Percentiles rank a stretch among this genome's conserved stretches.
These are phyloP conservation scores for Sciurus niger DNA, from an alignment of 2,113 vertebrate species.

Conservation along the genomic window DNA sequence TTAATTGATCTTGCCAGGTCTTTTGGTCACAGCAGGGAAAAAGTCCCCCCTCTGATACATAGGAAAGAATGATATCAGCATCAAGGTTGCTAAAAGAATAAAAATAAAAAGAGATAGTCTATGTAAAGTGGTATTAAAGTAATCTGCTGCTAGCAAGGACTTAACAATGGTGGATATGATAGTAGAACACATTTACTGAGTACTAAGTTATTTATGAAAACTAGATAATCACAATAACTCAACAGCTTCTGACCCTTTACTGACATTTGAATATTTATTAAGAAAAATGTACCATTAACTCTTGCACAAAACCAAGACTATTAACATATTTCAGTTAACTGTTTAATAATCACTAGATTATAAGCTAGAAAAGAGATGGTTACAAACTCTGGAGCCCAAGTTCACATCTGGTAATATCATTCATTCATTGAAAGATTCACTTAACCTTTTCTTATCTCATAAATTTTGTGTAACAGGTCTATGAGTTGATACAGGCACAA, in stretches of 20 bases:
- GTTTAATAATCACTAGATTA: conserved; percentile 17
- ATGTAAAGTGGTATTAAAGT: background rate
- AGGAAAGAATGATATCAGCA: background rate
- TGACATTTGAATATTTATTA: background rate
- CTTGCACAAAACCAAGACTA: background rate
- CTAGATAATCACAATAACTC: background rate
- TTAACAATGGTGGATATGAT: background rate
- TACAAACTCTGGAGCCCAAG: background rate
- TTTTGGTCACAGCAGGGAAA: no score
- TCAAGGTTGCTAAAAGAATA: background rate
- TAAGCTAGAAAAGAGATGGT: background rate
- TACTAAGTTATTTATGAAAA: background rate
- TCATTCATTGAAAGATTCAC: background rate
- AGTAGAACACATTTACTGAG: background rate
- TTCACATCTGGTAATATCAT: background rate
- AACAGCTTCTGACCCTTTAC: background rate
- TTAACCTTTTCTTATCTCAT: background rate
- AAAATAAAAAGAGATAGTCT: background rate
- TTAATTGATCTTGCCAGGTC: no score
- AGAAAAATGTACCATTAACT: background rate
- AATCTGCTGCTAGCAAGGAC: background rate
- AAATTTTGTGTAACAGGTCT: background rate
- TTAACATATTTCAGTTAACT: background rate
- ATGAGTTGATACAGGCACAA: background rate
- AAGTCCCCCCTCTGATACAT: background rate